phyloP scores from a whole-genome alignment of 2,113 vertebrate genomes.

The Thermophis baileyi region DNA sequence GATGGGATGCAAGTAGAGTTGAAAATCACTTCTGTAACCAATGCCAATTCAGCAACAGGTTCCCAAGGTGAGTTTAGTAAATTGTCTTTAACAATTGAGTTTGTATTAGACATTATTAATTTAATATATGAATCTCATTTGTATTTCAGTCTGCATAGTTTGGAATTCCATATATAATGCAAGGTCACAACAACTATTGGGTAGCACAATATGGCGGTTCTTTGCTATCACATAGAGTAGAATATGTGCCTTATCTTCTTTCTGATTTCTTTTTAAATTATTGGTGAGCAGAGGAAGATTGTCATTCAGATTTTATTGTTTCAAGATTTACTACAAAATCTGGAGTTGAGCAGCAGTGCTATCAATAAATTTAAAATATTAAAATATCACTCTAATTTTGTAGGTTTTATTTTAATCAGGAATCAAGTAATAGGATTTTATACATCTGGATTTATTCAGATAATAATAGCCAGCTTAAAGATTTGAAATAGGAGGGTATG shows the following conservation, averaged over 20 bases:
- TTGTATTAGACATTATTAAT: neutral
- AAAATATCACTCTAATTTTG: neutral
- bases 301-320: neutral
- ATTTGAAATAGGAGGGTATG: neutral
- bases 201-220: neutral
- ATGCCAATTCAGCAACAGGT: slow-evolving; percentile 83
- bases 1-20: slow-evolving; percentile 81
- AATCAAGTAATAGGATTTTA: neutral
- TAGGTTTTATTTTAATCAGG: neutral
- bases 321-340: neutral
- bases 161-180: neutral
- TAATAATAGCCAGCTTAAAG: neutral
- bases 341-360: neutral
- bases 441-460: no score
- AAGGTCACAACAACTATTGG: neutral
- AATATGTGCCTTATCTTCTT: neutral
- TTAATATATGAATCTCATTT: neutral
- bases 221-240: neutral
- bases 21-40: slow-evolving; percentile 87
- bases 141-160: neutral
- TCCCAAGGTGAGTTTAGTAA: slow-evolving; percentile 80
- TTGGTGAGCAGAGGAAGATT: neutral
- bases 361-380: neutral
- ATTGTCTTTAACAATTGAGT: neutral
- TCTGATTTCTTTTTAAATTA: neutral